phyloP scores from a whole-genome alignment of 2,888 invertebrate genomes.

The Amblyjoppa proteus region DNA sequence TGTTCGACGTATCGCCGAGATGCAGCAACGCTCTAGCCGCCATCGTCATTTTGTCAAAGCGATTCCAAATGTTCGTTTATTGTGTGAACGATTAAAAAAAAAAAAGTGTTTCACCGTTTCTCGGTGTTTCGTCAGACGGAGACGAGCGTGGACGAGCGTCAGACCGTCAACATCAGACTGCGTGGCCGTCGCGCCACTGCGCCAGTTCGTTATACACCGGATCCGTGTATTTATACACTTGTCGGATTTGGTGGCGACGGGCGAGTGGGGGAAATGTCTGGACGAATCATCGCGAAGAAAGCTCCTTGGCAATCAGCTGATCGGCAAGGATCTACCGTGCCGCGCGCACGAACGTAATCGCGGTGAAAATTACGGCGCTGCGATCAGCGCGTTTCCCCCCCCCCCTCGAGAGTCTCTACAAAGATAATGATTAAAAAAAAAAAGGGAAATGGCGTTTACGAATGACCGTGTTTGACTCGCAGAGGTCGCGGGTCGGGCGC shows the following conservation, averaged over 20 bases:
- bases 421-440: too few species aligned
- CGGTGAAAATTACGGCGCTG: neutral
- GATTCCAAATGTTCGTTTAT: neutral
- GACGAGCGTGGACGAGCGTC: neutral
- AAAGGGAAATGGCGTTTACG: constrained; percentile 52
- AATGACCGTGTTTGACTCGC: constrained; percentile 40
- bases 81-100: neutral
- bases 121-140: neutral
- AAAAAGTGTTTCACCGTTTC: neutral
- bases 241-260: neutral
- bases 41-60: constrained; percentile 70
- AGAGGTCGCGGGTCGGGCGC: constrained; percentile 55
- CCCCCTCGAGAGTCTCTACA: neutral
- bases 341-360: neutral
- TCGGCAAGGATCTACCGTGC: neutral
- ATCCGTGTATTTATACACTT: constrained; percentile 3
- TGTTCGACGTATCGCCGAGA: constrained; percentile 72
- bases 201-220: neutral
- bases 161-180: neutral
- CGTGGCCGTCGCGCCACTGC: constrained; percentile 16
- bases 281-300: neutral
- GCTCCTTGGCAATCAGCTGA: neutral
- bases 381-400: constrained; percentile 1
- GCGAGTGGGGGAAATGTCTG: neutral
- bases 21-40: constrained; percentile 74